Evolutionary conservation across 1,140 invertebrate species (phyloP).

Genomic region (Drosophila pachea): DNA sequence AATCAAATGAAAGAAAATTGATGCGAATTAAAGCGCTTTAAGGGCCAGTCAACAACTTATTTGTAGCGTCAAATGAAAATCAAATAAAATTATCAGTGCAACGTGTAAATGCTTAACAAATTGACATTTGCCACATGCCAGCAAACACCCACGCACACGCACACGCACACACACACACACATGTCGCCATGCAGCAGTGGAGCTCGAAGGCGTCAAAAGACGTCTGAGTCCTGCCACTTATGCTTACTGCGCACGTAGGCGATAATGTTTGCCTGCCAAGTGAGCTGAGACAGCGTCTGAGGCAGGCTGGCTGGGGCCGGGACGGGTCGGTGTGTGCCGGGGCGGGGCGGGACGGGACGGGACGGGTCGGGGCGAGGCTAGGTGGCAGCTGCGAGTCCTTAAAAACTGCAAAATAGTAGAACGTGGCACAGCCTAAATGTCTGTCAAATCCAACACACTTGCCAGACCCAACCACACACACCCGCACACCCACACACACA

Average conservation of each 20-base stretch:
- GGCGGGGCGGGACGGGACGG: too few relatives aligned
- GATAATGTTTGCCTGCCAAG: slow-evolving; percentile 76
- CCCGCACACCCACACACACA: background rate
- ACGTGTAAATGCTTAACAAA: slow-evolving; percentile 78
- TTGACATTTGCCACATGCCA: slow-evolving; percentile 59
- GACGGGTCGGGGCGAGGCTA: background rate
- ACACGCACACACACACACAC: slow-evolving; percentile 13
- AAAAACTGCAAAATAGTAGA: slow-evolving; percentile 72
- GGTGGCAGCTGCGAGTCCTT: slow-evolving; percentile 61
- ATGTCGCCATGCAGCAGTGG: slow-evolving; percentile 16
- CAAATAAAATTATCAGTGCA: slow-evolving; percentile 77
- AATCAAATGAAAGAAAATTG: slow-evolving; percentile 47
- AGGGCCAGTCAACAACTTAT: slow-evolving; percentile 66
- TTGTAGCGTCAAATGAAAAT: slow-evolving; percentile 76
- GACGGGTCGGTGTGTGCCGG: too few relatives aligned
- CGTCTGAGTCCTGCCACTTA: slow-evolving; percentile 43
- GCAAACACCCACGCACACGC: slow-evolving; percentile 11
- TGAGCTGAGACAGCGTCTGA: slow-evolving; percentile 27
- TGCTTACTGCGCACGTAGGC: slow-evolving; percentile 70
- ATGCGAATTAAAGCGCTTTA: background rate
- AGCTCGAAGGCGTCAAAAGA: slow-evolving; percentile 43
- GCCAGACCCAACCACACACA: slow-evolving; percentile 13
- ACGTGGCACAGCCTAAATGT: slow-evolving; percentile 59
- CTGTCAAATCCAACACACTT: slow-evolving; percentile 28
- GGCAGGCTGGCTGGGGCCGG: slow-evolving; percentile 2